Conservation (phyloP, 2,888 invertebrate genomes). For the Agonopterix arenella region DNA sequence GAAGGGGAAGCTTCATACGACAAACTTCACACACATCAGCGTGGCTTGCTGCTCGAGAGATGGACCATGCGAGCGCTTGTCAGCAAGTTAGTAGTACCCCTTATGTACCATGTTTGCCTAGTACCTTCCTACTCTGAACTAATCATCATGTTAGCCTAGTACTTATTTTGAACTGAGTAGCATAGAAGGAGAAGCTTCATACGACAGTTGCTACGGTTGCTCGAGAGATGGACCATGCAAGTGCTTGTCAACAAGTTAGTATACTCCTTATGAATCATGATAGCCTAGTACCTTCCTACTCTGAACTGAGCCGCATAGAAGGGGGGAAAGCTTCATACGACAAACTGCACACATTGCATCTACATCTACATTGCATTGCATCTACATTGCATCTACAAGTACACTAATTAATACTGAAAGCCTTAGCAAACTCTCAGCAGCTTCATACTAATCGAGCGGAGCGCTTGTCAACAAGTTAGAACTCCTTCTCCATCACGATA, state of each 20-base stretch:
- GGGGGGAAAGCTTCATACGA: slow-evolving; percentile 52
- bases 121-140: neutral
- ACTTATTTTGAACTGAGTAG: slow-evolving; percentile 38
- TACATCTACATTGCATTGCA: too few species aligned
- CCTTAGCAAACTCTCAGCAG: too few species aligned
- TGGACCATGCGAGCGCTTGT: slow-evolving; percentile 85
- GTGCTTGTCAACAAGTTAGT: slow-evolving; percentile 67
- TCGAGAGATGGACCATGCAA: slow-evolving; percentile 90
- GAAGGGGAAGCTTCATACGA: slow-evolving; percentile 54
- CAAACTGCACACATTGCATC: slow-evolving; percentile 30
- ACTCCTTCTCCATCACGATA: too few species aligned
- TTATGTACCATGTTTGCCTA: neutral
- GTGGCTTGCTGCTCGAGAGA: slow-evolving; percentile 84
- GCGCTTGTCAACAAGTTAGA: too few species aligned
- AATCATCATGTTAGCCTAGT: too few species aligned
- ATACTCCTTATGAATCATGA: too few species aligned
- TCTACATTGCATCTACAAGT: too few species aligned
- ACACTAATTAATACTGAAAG: too few species aligned
- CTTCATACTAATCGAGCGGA: too few species aligned
- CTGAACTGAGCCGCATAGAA: slow-evolving; percentile 35
- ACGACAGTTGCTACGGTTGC: slow-evolving; percentile 74
- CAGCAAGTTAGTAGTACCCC: slow-evolving; percentile 45
- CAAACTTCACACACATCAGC: slow-evolving; percentile 35
- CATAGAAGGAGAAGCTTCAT: slow-evolving; percentile 47
- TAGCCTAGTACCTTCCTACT: slow-evolving; percentile 25